Percentiles rank a stretch among this genome's conserved stretches.
Evolutionary conservation across 2,113 vertebrate species (phyloP).

Genomic region (Notechis scutatus): DNA sequence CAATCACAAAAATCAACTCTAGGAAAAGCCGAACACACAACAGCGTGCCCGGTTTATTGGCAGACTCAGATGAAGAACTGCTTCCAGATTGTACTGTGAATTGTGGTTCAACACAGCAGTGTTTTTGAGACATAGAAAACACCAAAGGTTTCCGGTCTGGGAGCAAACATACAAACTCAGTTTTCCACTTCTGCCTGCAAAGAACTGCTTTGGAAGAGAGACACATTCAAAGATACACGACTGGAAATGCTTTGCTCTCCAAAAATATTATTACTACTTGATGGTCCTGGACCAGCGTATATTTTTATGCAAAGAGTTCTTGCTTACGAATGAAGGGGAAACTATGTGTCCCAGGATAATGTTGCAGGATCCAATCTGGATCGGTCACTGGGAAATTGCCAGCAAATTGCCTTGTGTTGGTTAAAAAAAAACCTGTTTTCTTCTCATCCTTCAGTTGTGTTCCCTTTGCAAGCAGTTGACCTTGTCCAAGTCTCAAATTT

Average conservation of each 20-base stretch:
- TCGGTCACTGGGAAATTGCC: too few species aligned
- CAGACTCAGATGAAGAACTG: not conserved
- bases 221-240: not conserved
- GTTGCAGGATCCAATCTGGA: too few species aligned
- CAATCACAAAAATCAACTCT: slow-evolving; percentile 41
- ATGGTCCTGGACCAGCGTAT: not conserved
- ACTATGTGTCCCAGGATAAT: too few species aligned
- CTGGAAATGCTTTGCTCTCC: not conserved
- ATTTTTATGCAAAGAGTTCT: not conserved
- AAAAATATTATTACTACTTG: not conserved
- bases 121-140: not conserved
- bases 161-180: not conserved
- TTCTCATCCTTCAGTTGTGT: not conserved
- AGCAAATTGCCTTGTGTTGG: not conserved
- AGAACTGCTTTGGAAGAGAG: not conserved
- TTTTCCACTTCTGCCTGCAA: not conserved
- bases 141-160: not conserved
- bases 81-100: not conserved
- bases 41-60: not conserved
- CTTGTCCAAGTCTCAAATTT: not conserved
- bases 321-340: not conserved
- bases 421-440: not conserved
- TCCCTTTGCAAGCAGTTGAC: not conserved
- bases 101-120: not conserved
- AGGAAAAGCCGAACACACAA: not conserved